Evolutionary conservation across 2,888 invertebrate species (phyloP), one percentile per base, ranked within the genome.

Genomic region (Diarsia rubi): DNA sequence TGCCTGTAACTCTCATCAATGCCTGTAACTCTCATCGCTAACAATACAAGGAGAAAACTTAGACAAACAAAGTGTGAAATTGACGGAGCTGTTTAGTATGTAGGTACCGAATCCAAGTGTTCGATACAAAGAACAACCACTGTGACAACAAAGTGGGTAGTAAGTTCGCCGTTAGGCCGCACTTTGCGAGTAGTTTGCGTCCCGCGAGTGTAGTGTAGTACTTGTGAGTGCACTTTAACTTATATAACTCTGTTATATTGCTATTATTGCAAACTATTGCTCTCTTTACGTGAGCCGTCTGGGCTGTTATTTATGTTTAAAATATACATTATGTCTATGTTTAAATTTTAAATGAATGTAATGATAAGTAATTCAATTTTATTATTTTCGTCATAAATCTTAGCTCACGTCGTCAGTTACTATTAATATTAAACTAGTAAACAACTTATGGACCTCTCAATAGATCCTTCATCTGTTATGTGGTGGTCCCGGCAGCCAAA

Each of bases 151-250:
- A 19, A 47, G 47, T 6, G n/a, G 42, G 27, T 16, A 31, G 54
- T 16, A 21, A 52, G 47, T 59, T 31, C 14, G 76, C 45, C 8
- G 37, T 67, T 45, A 16, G n/a, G 24, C 19, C 31, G 24, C 16
- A 66, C 11, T 69, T 24, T 1, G 24, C 44, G 12, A 37, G 44
- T 45, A 52, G 4, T 59, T 49, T 9, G 44, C 49, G 31, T 16
- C n/a, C 65, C 57, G 47, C 54, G 19, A 57, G 21, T 49, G 24
- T 42, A 47, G 42, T 31, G 19, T 11, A 21, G 6, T 42, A 6
- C 12, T 45, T 19, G 24, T 11, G n/a, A 59, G 44, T 52, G 79
- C 79, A 75, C 60, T 78, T 14, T 14, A 45, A 79, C 4, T 79
- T 75, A 27, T 75, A 27, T 60, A 71, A 45, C 27, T 72, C 4